Conservation (phyloP, 2,113 vertebrate species). For the Rhinolophus ferrumequinum region DNA sequence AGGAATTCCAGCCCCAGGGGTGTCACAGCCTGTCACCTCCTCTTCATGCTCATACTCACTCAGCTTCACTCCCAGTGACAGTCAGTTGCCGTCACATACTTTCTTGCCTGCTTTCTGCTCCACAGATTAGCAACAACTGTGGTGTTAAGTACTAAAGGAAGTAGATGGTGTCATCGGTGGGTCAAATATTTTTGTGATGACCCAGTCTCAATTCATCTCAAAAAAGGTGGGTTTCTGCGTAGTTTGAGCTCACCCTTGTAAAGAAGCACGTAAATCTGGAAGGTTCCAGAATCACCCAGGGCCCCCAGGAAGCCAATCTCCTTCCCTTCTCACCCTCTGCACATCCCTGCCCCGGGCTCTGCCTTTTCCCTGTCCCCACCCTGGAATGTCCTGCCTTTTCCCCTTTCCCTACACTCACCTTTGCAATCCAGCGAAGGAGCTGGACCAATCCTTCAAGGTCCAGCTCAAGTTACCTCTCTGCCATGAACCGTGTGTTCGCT, state of each 20-base stretch:
- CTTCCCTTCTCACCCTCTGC: not conserved
- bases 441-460: not conserved
- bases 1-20: too few relatives aligned
- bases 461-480: not conserved
- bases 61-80: not conserved
- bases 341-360: not conserved
- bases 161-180: not conserved
- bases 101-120: not conserved
- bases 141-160: not conserved
- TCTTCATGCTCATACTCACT: not conserved
- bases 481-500: not conserved
- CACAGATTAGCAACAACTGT: not conserved
- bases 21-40: rapidly evolving
- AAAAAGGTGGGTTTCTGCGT: not conserved
- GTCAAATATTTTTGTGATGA: not conserved
- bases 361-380: not conserved
- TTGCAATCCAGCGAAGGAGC: too few relatives aligned
- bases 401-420: not conserved
- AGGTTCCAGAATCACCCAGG: not conserved
- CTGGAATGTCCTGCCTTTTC: not conserved
- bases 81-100: not conserved
- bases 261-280: not conserved
- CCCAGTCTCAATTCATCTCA: not conserved
- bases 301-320: not conserved
- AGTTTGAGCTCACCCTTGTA: not conserved